Evolutionary conservation across 2,797 vertebrate species (phyloP).

Genomic region (Rhinoraja longicauda): DNA sequence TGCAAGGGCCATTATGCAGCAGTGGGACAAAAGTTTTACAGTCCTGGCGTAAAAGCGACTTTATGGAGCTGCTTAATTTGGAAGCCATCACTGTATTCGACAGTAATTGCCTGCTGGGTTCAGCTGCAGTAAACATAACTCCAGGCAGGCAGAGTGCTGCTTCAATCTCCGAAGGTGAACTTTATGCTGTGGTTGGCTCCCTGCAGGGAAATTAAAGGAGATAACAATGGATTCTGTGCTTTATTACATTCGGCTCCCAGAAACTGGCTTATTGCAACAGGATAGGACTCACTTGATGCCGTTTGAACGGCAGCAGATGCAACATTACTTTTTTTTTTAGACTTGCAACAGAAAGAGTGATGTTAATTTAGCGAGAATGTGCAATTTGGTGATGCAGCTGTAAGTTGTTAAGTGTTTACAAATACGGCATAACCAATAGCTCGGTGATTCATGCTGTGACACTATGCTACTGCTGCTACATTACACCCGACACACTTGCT

Average conservation of each 20-base stretch:
- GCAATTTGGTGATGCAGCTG: neutral
- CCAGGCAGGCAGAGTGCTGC: neutral
- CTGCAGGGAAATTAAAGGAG: slow-evolving; percentile 5
- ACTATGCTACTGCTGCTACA: neutral
- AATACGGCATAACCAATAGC: neutral
- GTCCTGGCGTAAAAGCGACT: neutral
- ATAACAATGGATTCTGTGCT: neutral
- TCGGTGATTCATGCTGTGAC: neutral
- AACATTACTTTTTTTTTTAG: neutral
- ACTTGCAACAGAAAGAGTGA: neutral
- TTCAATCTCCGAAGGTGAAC: neutral
- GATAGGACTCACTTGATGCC: neutral
- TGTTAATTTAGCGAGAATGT: neutral
- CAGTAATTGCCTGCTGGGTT: neutral
- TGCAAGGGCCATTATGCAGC: neutral
- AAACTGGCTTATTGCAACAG: neutral
- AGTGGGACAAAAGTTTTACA: neutral
- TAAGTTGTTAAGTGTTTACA: neutral
- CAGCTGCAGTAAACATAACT: slow-evolving; percentile 22
- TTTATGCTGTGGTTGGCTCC: slow-evolving; percentile 22
- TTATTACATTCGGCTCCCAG: neutral
- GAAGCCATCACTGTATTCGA: neutral
- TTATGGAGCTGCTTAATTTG: neutral
- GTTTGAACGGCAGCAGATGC: neutral
- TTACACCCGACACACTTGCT: neutral